Percentiles rank a stretch among this genome's conserved stretches.
These are phyloP conservation scores for Lymantria dispar DNA, from an alignment of 2,888 invertebrate genomes.

Conservation along the genomic window DNA sequence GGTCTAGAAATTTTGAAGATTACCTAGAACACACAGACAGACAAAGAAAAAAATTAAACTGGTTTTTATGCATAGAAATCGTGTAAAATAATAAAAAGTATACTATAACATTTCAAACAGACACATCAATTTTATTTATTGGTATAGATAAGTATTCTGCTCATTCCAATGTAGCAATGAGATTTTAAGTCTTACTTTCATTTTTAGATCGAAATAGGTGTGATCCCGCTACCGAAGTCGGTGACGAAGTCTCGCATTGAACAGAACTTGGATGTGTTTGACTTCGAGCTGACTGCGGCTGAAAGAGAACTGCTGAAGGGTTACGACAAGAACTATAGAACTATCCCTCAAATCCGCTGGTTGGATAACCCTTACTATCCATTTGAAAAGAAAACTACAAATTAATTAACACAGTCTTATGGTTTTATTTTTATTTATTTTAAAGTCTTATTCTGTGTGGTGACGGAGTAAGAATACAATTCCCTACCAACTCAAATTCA, in stretches of 20 bases:
- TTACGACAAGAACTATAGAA: constrained; percentile 50
- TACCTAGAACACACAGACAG: too few species aligned
- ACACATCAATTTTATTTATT: too few species aligned
- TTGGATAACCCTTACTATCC: constrained; percentile 46
- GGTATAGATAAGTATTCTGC: too few species aligned
- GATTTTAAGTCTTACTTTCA: background rate
- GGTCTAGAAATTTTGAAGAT: too few species aligned
- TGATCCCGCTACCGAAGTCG: constrained; percentile 61
- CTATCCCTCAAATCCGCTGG: constrained; percentile 49
- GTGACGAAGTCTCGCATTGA: constrained; percentile 52
- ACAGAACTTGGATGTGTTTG: constrained; percentile 55
- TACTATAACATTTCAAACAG: too few species aligned
- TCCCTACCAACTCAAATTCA: too few species aligned
- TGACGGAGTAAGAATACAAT: too few species aligned
- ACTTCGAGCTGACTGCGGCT: constrained; percentile 41
- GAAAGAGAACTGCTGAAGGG: constrained; percentile 30
- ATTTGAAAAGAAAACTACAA: background rate
- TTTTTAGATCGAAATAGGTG: constrained; percentile 54
- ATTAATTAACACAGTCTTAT: background rate
- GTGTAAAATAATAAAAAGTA: too few species aligned
- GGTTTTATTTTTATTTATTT: too few species aligned
- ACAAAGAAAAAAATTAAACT: too few species aligned
- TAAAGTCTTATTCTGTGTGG: too few species aligned
- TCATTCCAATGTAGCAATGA: background rate
- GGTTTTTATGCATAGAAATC: too few species aligned